phyloP scores from a whole-genome alignment of 2,797 vertebrate species.

The Gadopsis bispinosus region DNA sequence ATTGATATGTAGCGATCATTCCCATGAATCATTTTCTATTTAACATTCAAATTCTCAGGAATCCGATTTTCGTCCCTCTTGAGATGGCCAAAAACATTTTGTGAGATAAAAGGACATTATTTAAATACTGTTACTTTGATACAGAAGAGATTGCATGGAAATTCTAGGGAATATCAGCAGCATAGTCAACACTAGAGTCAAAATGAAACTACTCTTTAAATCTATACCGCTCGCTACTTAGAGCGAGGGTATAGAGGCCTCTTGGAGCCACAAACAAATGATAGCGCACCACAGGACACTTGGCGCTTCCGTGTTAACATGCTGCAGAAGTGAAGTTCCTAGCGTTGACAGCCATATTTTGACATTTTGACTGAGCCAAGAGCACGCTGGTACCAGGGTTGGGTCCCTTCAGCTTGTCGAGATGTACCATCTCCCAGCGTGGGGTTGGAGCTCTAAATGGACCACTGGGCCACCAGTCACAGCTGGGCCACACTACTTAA shows the following conservation, averaged over 20 bases:
- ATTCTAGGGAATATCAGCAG: slow-evolving; percentile 25
- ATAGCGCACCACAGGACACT: slow-evolving; percentile 57
- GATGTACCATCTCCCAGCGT: slow-evolving; percentile 72
- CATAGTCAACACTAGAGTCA: slow-evolving; percentile 7
- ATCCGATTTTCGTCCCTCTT: slow-evolving; percentile 81
- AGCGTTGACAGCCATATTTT: slow-evolving; percentile 69
- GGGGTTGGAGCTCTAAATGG: slow-evolving; percentile 78
- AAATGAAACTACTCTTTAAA: slow-evolving; percentile 30
- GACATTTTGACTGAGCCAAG: slow-evolving; percentile 60
- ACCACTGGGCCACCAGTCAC: slow-evolving; percentile 78
- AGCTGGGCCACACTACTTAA: slow-evolving; percentile 84
- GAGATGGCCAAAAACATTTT: slow-evolving; percentile 74
- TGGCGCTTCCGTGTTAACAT: slow-evolving; percentile 61
- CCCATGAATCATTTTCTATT: slow-evolving; percentile 83
- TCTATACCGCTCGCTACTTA: not conserved
- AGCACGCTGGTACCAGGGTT: slow-evolving; percentile 31
- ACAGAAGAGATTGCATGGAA: slow-evolving; percentile 33
- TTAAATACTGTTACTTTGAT: slow-evolving; percentile 61
- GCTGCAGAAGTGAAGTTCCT: slow-evolving; percentile 60
- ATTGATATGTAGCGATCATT: slow-evolving; percentile 81
- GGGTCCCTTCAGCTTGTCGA: slow-evolving; percentile 50
- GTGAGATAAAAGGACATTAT: slow-evolving; percentile 60
- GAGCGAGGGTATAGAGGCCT: not conserved
- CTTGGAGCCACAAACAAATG: slow-evolving; percentile 46
- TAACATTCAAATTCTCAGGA: slow-evolving; percentile 77